These are phyloP conservation scores for Torymus texanus DNA, from an alignment of 2,888 invertebrate genomes.

Conservation along the genomic window DNA sequence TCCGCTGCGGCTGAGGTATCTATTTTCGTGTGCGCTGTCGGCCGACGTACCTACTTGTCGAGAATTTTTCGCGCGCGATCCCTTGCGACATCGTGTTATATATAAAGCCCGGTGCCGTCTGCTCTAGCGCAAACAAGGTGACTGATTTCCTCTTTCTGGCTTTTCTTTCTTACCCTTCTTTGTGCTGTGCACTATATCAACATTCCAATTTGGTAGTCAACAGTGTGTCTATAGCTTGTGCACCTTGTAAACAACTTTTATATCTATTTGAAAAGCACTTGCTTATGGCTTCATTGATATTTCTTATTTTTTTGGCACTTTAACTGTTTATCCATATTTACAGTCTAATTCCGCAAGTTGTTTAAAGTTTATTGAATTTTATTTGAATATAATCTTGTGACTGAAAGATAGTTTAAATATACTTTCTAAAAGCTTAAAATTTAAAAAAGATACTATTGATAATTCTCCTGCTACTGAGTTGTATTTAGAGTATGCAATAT, in stretches of 20 bases:
- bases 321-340: constrained; percentile 31
- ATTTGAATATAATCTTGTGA: too few relatives aligned
- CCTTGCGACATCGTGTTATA: constrained; percentile 40
- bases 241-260: neutral
- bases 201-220: neutral
- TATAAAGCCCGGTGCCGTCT: constrained; percentile 30
- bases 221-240: too few relatives aligned
- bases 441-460: constrained; percentile 15
- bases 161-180: neutral
- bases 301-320: constrained; percentile 21
- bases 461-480: constrained; percentile 1
- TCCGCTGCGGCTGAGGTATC: neutral
- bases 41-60: constrained; percentile 37
- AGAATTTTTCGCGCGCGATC: constrained; percentile 35
- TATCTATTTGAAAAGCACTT: neutral
- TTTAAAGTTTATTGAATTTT: too few relatives aligned
- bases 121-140: constrained; percentile 30
- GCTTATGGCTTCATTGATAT: neutral
- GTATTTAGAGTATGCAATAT: constrained; percentile 34
- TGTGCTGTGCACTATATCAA: neutral
- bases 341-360: constrained; percentile 9
- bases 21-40: constrained; percentile 35
- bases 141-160: constrained; percentile 19
- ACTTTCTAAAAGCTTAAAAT: neutral
- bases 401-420: neutral